Evolutionary conservation across 2,113 vertebrate genomes (phyloP).

Genomic region (Pseudonaja textilis): DNA sequence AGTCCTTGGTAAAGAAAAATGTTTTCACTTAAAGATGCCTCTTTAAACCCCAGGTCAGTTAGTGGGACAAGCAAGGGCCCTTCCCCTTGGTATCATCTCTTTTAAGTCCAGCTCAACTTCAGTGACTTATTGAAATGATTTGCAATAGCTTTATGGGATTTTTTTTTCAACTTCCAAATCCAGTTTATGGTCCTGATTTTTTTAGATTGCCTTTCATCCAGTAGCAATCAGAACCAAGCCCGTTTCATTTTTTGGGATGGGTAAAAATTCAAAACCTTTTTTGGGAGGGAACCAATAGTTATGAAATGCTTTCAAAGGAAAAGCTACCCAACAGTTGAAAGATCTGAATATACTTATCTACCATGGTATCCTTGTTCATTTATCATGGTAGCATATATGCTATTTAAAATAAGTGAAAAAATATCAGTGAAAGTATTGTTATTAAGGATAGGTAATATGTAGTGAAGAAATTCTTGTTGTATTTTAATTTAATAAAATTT

Average conservation of each 20-base stretch:
- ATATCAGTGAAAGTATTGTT: not conserved
- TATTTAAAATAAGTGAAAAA: not conserved
- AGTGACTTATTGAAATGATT: not conserved
- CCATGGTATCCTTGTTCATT: not conserved
- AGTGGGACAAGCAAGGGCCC: not conserved
- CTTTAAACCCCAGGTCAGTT: not conserved
- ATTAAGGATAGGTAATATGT: not conserved
- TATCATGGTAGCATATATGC: not conserved
- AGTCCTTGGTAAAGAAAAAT: not conserved
- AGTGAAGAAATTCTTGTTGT: not conserved
- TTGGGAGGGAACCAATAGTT: not conserved
- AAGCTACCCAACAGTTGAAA: not conserved
- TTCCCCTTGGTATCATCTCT: not conserved
- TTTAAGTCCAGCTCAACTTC: not conserved
- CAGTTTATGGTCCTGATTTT: too few relatives aligned
- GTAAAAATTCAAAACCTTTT: not conserved
- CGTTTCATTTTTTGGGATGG: not conserved
- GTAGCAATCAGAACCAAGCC: not conserved
- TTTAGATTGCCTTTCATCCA: not conserved
- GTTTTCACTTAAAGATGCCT: not conserved
- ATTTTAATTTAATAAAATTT: not conserved
- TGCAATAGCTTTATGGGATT: not conserved
- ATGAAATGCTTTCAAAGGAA: not conserved
- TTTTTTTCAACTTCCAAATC: not conserved
- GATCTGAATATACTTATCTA: not conserved